Conservation (phyloP, 2,888 invertebrate genomes). For the Papilio protenor region DNA sequence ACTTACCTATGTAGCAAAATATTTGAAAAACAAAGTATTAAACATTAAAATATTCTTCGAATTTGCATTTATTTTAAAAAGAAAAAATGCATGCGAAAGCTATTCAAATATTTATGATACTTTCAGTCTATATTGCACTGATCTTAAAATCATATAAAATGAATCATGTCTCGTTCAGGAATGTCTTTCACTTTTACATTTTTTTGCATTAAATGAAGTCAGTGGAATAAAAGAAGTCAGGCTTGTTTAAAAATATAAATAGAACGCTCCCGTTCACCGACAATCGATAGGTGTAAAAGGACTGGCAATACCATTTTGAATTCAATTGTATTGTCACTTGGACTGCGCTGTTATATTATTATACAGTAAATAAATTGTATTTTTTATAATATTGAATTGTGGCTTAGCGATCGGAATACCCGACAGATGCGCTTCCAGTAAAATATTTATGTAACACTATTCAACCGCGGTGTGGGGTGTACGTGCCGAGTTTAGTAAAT, state of each 20-base stretch:
- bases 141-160: slow-evolving; percentile 28
- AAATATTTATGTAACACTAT: slow-evolving; percentile 25
- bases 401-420: slow-evolving; percentile 21
- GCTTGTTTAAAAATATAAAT: slow-evolving; percentile 43
- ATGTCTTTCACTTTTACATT: slow-evolving; percentile 35
- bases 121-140: slow-evolving; percentile 28
- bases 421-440: slow-evolving; percentile 5
- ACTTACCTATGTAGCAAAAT: neutral
- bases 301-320: slow-evolving; percentile 27
- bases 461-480: slow-evolving; percentile 1
- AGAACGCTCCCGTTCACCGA: slow-evolving; percentile 36
- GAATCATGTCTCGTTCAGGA: slow-evolving; percentile 32
- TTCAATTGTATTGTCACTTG: slow-evolving; percentile 39
- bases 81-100: slow-evolving; percentile 44
- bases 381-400: slow-evolving; percentile 28
- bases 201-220: slow-evolving; percentile 33
- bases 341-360: slow-evolving; percentile 21
- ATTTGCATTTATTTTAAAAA: neutral
- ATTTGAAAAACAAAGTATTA: slow-evolving; percentile 52
- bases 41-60: neutral
- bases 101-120: slow-evolving; percentile 40
- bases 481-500: slow-evolving; percentile 18
- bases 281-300: slow-evolving; percentile 39
- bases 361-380: slow-evolving; percentile 25
- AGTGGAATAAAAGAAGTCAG: slow-evolving; percentile 39